A percentile compares a stretch with the other conserved stretches of the same genome.
Evolutionary conservation across 35 echinoderm and acorn worm genomes (phyloP).

Genomic region (Hemicentrotus pulcherrimus): DNA sequence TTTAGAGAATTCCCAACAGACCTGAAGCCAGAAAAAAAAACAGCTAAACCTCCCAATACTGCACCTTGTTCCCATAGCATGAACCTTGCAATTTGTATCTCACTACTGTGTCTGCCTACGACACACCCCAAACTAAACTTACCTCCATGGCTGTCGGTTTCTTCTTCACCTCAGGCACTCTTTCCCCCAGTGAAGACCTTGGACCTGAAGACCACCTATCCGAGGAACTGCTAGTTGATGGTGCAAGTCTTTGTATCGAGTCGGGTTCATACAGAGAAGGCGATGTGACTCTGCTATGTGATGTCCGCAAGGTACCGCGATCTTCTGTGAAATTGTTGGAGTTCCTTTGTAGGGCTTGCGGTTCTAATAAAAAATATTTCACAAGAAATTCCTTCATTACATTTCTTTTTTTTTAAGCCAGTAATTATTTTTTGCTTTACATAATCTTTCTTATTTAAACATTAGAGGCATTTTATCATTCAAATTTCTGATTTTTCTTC

Average conservation of each 20-base stretch:
- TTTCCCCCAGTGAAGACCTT: neutral
- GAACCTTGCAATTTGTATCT: neutral
- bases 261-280: neutral
- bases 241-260: neutral
- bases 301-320: neutral
- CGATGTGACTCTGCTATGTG: neutral
- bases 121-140: neutral
- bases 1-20: no score
- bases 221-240: neutral
- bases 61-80: no score
- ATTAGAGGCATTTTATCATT: no score
- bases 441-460: no score
- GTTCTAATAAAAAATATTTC: neutral
- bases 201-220: neutral
- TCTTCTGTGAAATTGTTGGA: neutral
- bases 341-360: neutral
- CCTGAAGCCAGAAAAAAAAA: no score
- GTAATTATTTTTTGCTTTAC: no score
- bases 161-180: neutral
- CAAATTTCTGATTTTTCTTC: no score
- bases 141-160: neutral
- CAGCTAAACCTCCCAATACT: no score
- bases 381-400: neutral
- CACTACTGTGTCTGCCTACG: neutral
- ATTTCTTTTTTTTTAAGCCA: no score